A percentile compares a stretch with the other conserved stretches of the same genome.
phyloP scores from a whole-genome alignment of 1,140 invertebrate species.

The Proales similis region DNA sequence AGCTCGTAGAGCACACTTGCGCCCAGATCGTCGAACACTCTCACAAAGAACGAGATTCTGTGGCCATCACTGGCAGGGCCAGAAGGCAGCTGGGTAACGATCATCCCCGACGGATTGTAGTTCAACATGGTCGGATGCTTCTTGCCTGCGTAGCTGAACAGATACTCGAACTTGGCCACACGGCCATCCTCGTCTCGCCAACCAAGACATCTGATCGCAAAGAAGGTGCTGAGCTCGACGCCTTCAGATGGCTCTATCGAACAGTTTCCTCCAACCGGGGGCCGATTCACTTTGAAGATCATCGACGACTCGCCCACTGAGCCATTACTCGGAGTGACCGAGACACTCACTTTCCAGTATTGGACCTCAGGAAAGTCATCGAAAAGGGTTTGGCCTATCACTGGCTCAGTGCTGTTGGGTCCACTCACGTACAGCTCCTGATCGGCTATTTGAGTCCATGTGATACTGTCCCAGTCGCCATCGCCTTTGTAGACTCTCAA shows the following conservation, averaged over 20 bases:
- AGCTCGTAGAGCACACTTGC: conserved; percentile 11
- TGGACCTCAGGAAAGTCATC: neutral
- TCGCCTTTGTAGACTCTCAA: too few species aligned
- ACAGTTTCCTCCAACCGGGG: neutral
- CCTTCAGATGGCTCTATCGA: neutral
- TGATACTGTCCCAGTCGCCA: too few species aligned
- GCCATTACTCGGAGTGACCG: neutral
- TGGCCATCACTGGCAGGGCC: neutral
- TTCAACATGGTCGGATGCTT: too few species aligned
- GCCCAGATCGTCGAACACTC: conserved; percentile 26
- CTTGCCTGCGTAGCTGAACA: too few species aligned
- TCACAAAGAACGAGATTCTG: conserved; percentile 14
- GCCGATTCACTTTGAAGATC: neutral
- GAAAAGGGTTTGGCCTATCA: too few species aligned
- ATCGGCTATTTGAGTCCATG: too few species aligned
- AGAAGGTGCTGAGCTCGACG: too few species aligned
- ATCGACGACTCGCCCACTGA: neutral
- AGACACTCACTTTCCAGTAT: neutral
- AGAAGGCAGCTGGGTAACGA: neutral
- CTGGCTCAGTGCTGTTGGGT: too few species aligned
- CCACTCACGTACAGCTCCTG: too few species aligned
- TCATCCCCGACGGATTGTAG: neutral
- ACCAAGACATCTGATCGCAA: too few species aligned
- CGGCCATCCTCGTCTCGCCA: too few species aligned
- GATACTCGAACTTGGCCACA: too few species aligned